These are phyloP conservation scores for Drosophila littoralis DNA, from an alignment of 1,140 invertebrate genomes.

Conservation along the genomic window DNA sequence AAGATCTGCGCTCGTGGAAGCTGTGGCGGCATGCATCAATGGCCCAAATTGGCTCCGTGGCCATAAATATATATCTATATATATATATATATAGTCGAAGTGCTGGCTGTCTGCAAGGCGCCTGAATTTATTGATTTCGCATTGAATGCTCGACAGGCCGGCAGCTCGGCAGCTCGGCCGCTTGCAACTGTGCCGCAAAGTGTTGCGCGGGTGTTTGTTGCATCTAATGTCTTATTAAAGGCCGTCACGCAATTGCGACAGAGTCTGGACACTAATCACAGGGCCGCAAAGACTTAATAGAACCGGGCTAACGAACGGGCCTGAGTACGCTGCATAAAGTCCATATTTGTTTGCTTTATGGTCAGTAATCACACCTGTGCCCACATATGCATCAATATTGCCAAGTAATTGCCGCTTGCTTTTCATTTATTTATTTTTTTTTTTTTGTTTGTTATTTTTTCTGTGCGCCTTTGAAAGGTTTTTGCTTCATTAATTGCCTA, in stretches of 20 bases:
- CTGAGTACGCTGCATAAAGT: conserved; percentile 3
- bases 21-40: conserved; percentile 50
- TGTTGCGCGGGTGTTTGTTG: conserved; percentile 32
- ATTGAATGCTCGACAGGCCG: conserved; percentile 20
- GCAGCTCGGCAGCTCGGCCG: conserved; percentile 1
- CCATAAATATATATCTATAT: conserved; percentile 20
- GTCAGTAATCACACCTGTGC: conserved; percentile 38
- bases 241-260: conserved; percentile 53
- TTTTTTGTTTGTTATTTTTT: conserved; percentile 14
- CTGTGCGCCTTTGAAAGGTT: conserved; percentile 30
- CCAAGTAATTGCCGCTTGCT: conserved; percentile 22
- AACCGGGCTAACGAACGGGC: conserved; percentile 36
- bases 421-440: conserved; percentile 3
- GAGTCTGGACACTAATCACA: conserved; percentile 67
- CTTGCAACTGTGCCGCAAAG: conserved; percentile 13
- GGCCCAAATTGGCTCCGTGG: conserved; percentile 55
- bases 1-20: conserved; percentile 15
- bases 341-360: conserved; percentile 3
- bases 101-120: conserved; percentile 51
- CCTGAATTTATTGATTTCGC: conserved; percentile 56
- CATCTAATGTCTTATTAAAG: conserved; percentile 63
- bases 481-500: conserved; percentile 77
- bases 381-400: conserved; percentile 22
- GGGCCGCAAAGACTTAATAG: conserved; percentile 60
- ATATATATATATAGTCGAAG: conserved; percentile 15